Percentiles rank a stretch among this genome's conserved stretches.
These are phyloP conservation scores for Pachliopta kotzebuea DNA, from an alignment of 2,888 invertebrate genomes.

Conservation along the genomic window DNA sequence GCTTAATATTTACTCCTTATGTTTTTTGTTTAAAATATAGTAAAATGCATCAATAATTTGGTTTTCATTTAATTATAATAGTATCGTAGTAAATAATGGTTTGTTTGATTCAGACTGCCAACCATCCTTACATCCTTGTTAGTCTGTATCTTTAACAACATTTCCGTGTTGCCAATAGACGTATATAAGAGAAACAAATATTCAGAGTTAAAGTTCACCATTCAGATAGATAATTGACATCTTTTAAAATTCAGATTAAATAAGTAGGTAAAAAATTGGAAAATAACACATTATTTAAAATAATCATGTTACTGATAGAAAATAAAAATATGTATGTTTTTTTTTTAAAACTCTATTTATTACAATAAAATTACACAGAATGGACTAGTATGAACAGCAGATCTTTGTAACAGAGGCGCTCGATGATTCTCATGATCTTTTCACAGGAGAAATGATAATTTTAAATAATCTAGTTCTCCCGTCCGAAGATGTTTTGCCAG, in stretches of 20 bases:
- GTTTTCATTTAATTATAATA: not conserved
- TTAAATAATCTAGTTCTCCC: not conserved
- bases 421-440: not conserved
- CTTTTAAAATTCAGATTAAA: no score
- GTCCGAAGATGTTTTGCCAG: slow-evolving; percentile 51
- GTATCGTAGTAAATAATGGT: not conserved
- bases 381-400: slow-evolving; percentile 42
- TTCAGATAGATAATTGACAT: no score
- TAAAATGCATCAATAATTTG: slow-evolving; percentile 2
- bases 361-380: slow-evolving; percentile 5
- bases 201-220: no score
- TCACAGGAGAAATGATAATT: not conserved
- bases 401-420: slow-evolving; percentile 38
- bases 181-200: no score
- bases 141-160: no score
- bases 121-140: no score
- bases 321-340: no score
- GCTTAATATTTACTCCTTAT: not conserved
- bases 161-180: no score
- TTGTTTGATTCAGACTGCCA: not conserved
- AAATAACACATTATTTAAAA: no score
- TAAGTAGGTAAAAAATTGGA: no score
- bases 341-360: not conserved
- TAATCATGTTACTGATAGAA: no score
- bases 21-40: not conserved